A percentile compares a stretch with the other conserved stretches of the same genome.
phyloP scores from a whole-genome alignment of 2,888 invertebrate genomes.

The Stegana nigrithorax region DNA sequence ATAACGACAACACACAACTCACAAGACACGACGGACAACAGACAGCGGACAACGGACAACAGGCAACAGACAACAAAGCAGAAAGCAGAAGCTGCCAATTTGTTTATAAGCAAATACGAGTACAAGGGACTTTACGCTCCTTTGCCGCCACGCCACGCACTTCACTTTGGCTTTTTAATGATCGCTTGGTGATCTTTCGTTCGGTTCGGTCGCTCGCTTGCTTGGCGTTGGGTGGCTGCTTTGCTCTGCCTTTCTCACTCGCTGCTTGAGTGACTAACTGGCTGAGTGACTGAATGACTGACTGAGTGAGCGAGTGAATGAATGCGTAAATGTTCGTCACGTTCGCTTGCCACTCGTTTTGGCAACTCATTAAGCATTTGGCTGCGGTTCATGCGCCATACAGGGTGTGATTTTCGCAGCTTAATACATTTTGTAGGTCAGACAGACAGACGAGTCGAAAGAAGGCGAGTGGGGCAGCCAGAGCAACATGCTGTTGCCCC shows the following conservation, averaged over 20 bases:
- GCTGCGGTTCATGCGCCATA: not conserved
- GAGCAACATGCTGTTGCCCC: conserved; percentile 34
- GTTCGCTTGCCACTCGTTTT: not conserved
- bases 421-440: conserved; percentile 7
- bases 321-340: not conserved
- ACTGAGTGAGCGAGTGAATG: too few species aligned
- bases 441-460: not conserved
- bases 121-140: not conserved
- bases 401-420: not conserved
- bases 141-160: too few species aligned
- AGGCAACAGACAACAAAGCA: conserved; percentile 8
- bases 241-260: not conserved
- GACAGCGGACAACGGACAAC: not conserved
- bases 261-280: not conserved
- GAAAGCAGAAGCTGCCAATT: not conserved
- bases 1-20: too few species aligned
- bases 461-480: not conserved
- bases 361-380: not conserved
- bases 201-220: too few species aligned
- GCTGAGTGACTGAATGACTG: too few species aligned
- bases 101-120: conserved; percentile 17
- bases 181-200: too few species aligned
- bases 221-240: not conserved
- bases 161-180: not conserved
- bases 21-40: not conserved